These are phyloP conservation scores for Parelbella ahira DNA, from an alignment of 2,888 invertebrate genomes.

Conservation along the genomic window DNA sequence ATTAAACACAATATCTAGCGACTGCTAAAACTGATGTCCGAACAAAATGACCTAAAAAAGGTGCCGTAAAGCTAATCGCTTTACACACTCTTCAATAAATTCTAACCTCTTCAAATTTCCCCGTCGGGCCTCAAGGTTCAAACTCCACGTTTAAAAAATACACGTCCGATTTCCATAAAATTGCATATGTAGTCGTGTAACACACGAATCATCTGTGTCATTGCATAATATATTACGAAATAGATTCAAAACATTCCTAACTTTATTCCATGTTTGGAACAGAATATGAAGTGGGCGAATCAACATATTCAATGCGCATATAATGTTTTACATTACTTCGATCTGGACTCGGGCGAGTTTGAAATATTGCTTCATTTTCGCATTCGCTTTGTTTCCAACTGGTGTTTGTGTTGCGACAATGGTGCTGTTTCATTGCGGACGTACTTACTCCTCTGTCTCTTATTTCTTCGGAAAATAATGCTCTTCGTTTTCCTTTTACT, in stretches of 20 bases:
- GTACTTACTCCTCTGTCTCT: conserved; percentile 6
- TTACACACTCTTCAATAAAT: too few species aligned
- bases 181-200: too few species aligned
- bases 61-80: too few species aligned
- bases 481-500: conserved; percentile 5
- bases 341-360: conserved; percentile 2
- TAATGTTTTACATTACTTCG: conserved; percentile 6
- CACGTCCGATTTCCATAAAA: too few species aligned
- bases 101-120: too few species aligned
- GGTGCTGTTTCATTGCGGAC: conserved; percentile 10
- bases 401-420: conserved; percentile 10
- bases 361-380: conserved; percentile 18
- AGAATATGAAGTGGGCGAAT: conserved; percentile 9
- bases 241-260: neutral
- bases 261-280: conserved; percentile 6
- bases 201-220: too few species aligned
- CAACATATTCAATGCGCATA: conserved; percentile 19
- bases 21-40: too few species aligned
- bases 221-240: too few species aligned
- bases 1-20: too few species aligned
- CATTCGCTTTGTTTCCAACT: conserved; percentile 18
- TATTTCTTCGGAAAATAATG: conserved; percentile 7
- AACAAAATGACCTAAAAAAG: too few species aligned
- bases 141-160: too few species aligned
- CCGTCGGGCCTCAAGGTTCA: too few species aligned